These are phyloP conservation scores for Cryptotis parvus DNA, from an alignment of 2,113 vertebrate genomes.

Conservation along the genomic window DNA sequence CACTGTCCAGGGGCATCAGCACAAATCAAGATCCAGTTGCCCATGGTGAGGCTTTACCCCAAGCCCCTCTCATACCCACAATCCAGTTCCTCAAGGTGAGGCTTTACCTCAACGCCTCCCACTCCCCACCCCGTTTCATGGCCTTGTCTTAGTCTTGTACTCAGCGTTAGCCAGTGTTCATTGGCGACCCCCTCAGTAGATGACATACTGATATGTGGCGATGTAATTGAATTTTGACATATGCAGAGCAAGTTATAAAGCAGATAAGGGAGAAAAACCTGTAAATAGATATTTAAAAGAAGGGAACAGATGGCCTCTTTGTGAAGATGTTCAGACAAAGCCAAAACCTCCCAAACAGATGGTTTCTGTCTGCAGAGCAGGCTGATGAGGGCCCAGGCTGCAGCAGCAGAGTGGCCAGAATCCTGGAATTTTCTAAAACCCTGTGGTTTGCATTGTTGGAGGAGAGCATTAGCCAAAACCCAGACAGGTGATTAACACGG, in stretches of 20 bases:
- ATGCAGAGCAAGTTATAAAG: conserved; percentile 81
- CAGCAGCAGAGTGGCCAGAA: neutral
- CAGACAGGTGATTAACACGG: neutral
- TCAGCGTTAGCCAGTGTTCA: conserved; percentile 48
- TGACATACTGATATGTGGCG: conserved; percentile 73
- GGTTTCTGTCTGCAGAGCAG: conserved; percentile 73
- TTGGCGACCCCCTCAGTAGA: conserved; percentile 66
- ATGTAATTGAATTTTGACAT: conserved; percentile 85
- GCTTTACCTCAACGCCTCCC: neutral
- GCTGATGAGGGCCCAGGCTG: neutral
- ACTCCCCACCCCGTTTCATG: neutral
- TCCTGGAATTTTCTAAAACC: neutral
- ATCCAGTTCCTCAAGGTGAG: neutral
- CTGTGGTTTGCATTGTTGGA: neutral
- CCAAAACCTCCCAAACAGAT: conserved; percentile 84
- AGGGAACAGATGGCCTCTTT: conserved; percentile 85
- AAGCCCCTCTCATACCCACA: neutral
- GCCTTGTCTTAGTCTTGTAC: conserved; percentile 29
- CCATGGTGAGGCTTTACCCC: neutral
- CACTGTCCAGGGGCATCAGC: neutral
- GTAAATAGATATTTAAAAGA: conserved; percentile 84
- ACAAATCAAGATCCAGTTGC: neutral
- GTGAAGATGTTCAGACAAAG: conserved; percentile 80
- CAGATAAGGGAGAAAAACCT: conserved; percentile 78
- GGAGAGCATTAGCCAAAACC: neutral